Percentiles rank a stretch among this genome's conserved stretches.
Conservation (phyloP, 2,888 invertebrate species). For the Brachyopa scutellaris region DNA sequence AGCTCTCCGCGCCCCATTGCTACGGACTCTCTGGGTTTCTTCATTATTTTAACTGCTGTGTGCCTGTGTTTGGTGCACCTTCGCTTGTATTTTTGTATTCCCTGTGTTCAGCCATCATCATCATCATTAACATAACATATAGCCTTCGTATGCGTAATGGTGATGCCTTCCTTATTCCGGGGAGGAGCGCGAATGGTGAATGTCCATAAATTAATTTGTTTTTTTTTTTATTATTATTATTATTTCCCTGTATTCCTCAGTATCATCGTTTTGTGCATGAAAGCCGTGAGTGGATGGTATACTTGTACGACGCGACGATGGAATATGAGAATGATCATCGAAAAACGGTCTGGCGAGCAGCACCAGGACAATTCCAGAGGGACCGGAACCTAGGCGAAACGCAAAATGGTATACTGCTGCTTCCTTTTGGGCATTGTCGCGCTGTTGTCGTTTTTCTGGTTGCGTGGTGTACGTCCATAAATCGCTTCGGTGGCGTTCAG, state of each 20-base stretch:
- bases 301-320: no score
- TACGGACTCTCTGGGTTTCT: constrained; percentile 4
- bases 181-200: background rate
- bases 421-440: constrained; percentile 39
- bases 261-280: constrained; percentile 32
- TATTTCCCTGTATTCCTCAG: constrained; percentile 7
- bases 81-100: constrained; percentile 40
- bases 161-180: constrained; percentile 45
- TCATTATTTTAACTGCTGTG: constrained; percentile 2
- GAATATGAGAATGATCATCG: constrained; percentile 39
- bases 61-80: constrained; percentile 41
- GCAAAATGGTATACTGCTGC: constrained; percentile 47
- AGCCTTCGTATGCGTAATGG: constrained; percentile 65
- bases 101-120: constrained; percentile 67
- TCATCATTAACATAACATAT: constrained; percentile 69
- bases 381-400: constrained; percentile 38
- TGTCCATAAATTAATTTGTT: constrained; percentile 64
- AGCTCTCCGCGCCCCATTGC: constrained; percentile 57
- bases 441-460: constrained; percentile 50
- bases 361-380: constrained; percentile 7
- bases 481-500: constrained; percentile 31
- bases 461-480: constrained; percentile 60
- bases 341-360: background rate
- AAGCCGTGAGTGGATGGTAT: constrained; percentile 3
- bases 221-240: constrained; percentile 34